Evolutionary conservation across 2,888 invertebrate genomes (phyloP).

Genomic region (Pheosia gnoma): DNA sequence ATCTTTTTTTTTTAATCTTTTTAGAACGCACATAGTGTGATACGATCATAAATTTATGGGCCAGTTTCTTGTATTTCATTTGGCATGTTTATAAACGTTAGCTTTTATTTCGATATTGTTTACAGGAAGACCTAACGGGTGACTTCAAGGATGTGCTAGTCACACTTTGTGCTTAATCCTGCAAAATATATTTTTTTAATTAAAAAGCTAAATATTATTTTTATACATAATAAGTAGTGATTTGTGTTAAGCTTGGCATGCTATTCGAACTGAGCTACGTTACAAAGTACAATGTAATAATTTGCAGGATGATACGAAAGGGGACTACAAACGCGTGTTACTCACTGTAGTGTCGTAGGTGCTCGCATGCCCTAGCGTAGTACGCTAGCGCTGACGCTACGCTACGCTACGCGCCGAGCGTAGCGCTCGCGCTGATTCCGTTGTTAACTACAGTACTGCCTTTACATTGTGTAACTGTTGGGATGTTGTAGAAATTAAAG

Average conservation of each 20-base stretch:
- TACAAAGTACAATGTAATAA: slow-evolving; percentile 70
- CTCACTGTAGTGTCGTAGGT: slow-evolving; percentile 81
- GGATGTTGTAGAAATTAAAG: slow-evolving; percentile 67
- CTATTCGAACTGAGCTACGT: slow-evolving; percentile 50
- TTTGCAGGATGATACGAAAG: slow-evolving; percentile 88
- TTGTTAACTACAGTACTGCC: slow-evolving; percentile 66
- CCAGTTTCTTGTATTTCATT: slow-evolving; percentile 64
- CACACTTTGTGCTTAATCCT: slow-evolving; percentile 81
- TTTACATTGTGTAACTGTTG: slow-evolving; percentile 76
- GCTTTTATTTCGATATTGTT: slow-evolving; percentile 71
- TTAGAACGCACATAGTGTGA: slow-evolving; percentile 58
- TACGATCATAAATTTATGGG: slow-evolving; percentile 67
- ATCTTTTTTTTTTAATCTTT: slow-evolving; percentile 48
- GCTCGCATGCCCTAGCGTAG: slow-evolving; percentile 19
- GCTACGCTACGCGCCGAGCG: slow-evolving; percentile 48
- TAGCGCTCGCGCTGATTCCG: slow-evolving; percentile 38
- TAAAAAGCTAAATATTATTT: slow-evolving; percentile 48
- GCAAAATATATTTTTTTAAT: slow-evolving; percentile 56
- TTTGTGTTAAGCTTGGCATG: slow-evolving; percentile 62
- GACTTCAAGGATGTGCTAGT: slow-evolving; percentile 88
- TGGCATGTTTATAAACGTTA: slow-evolving; percentile 60
- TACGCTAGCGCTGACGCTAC: slow-evolving; percentile 5
- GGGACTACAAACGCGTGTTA: slow-evolving; percentile 88
- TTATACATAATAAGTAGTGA: slow-evolving; percentile 46
- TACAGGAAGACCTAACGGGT: slow-evolving; percentile 87